Percentiles rank a stretch among this genome's conserved stretches.
Evolutionary conservation across 2,888 invertebrate genomes (phyloP).

Genomic region (Congeria kusceri): DNA sequence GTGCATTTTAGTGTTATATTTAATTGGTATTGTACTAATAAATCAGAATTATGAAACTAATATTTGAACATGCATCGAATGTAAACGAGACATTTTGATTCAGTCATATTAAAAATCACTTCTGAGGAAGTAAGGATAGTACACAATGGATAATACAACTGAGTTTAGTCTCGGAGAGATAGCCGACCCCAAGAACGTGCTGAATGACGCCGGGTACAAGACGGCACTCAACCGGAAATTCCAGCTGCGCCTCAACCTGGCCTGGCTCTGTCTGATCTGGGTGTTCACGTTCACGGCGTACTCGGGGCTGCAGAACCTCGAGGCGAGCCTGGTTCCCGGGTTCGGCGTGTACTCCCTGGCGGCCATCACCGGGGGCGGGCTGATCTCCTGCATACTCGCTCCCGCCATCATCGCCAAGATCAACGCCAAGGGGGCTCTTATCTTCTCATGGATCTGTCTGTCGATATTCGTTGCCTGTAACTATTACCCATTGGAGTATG

Average conservation of each 20-base stretch:
- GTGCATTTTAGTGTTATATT: no score
- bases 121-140: background rate
- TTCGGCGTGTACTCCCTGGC: constrained; percentile 71
- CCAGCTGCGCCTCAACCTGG: constrained; percentile 50
- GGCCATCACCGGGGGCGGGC: constrained; percentile 71
- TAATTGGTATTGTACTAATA: no score
- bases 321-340: constrained; percentile 65
- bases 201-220: constrained; percentile 37
- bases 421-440: constrained; percentile 68
- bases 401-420: constrained; percentile 68
- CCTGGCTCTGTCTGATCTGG: constrained; percentile 67
- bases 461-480: constrained; percentile 69
- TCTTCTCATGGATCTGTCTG: constrained; percentile 67
- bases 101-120: no score
- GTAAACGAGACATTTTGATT: no score
- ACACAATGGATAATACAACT: constrained; percentile 23
- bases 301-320: constrained; percentile 70
- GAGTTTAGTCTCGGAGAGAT: constrained; percentile 39
- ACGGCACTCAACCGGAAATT: constrained; percentile 41
- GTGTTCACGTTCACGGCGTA: constrained; percentile 72
- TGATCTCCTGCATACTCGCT: constrained; percentile 70
- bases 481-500: constrained; percentile 67
- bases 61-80: no score
- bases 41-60: no score
- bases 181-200: constrained; percentile 31